phyloP scores from a whole-genome alignment of 2,113 vertebrate genomes.

The Bufo gargarizans region DNA sequence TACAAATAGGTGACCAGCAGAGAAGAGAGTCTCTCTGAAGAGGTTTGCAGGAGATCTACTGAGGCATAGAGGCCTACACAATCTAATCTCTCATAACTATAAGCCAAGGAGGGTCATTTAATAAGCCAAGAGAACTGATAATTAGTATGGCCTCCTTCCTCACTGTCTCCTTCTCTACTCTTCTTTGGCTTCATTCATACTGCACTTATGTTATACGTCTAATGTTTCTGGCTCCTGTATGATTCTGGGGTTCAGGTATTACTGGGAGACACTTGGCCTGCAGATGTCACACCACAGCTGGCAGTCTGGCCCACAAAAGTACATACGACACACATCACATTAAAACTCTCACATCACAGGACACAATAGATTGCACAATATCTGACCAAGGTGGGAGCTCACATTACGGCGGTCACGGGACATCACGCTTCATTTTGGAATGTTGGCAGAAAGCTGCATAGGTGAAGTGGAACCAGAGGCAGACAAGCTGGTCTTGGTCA shows the following conservation, averaged over 20 bases:
- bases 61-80: too few relatives aligned
- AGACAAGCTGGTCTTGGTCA: background rate
- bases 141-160: background rate
- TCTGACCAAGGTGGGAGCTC: conserved; percentile 33
- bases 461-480: conserved; percentile 28
- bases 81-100: too few relatives aligned
- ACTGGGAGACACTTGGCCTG: background rate
- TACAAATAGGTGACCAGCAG: background rate
- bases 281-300: background rate
- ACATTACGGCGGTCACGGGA: conserved; percentile 33
- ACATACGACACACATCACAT: conserved; percentile 15
- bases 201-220: too few relatives aligned
- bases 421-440: conserved; percentile 46
- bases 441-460: conserved; percentile 41
- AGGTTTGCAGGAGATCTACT: too few relatives aligned
- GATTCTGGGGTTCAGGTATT: background rate
- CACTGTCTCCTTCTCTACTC: background rate
- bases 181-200: background rate
- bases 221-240: too few relatives aligned
- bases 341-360: conserved; percentile 37
- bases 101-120: too few relatives aligned
- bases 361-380: conserved; percentile 32
- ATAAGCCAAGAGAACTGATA: too few relatives aligned
- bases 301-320: conserved; percentile 11
- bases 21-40: background rate